A percentile compares a stretch with the other conserved stretches of the same genome.
These are phyloP conservation scores for Maniola hyperantus DNA, from an alignment of 2,888 invertebrate genomes.

Conservation along the genomic window DNA sequence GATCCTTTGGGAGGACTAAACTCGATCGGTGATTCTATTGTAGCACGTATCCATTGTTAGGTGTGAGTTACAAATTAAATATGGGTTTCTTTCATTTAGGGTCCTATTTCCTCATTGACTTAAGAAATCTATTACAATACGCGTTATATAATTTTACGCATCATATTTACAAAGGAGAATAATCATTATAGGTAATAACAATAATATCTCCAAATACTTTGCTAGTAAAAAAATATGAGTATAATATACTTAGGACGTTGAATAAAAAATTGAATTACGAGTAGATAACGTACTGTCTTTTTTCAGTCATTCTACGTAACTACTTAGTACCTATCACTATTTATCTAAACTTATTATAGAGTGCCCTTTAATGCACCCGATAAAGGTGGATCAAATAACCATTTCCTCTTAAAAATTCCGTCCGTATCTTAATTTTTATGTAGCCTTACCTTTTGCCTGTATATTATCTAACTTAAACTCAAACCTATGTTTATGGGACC, in stretches of 20 bases:
- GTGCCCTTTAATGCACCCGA: conserved; percentile 51
- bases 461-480: conserved; percentile 64
- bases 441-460: conserved; percentile 62
- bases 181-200: too few species aligned
- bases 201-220: too few species aligned
- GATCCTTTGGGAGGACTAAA: conserved; percentile 61
- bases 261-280: too few species aligned
- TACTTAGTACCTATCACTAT: neutral
- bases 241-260: too few species aligned
- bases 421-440: conserved; percentile 72
- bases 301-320: conserved; percentile 8
- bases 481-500: conserved; percentile 62
- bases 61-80: neutral
- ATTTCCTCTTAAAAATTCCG: conserved; percentile 55
- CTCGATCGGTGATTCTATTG: conserved; percentile 63
- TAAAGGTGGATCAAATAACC: conserved; percentile 57
- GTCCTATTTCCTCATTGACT: neutral
- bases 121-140: neutral
- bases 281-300: neutral
- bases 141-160: neutral
- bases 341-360: conserved; percentile 47
- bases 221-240: too few species aligned
- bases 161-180: neutral
- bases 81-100: neutral
- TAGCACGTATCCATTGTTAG: conserved; percentile 13